Percentiles rank a stretch among this genome's conserved stretches.
phyloP scores from a whole-genome alignment of 2,888 invertebrate genomes.

The Heliothis peltigera region DNA sequence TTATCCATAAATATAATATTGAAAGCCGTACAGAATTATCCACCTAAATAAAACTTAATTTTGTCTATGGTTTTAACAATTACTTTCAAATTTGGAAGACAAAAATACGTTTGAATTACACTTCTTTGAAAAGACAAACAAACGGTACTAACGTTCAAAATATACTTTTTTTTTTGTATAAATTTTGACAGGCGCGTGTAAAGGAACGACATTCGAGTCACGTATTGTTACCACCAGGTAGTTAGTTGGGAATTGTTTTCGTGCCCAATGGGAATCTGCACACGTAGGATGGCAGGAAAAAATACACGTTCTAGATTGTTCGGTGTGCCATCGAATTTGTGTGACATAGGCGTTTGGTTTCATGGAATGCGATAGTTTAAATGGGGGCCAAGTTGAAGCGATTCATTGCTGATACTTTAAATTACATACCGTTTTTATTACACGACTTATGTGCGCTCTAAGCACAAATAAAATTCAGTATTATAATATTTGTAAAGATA shows the following conservation, averaged over 20 bases:
- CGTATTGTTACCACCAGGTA: constrained; percentile 15
- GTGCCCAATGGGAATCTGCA: constrained; percentile 4
- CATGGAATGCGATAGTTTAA: too few species aligned
- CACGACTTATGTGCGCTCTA: too few species aligned
- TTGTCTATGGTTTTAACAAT: too few species aligned
- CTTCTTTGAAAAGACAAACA: background rate
- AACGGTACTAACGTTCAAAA: background rate
- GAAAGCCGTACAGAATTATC: too few species aligned
- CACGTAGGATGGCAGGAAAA: constrained; percentile 29
- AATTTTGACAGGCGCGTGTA: constrained; percentile 1
- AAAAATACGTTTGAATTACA: background rate
- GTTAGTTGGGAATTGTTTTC: constrained; percentile 19
- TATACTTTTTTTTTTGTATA: background rate
- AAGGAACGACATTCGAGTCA: constrained; percentile 10
- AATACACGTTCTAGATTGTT: background rate
- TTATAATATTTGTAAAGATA: too few species aligned
- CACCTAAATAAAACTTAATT: too few species aligned
- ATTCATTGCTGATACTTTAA: too few species aligned
- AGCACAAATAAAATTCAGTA: too few species aligned
- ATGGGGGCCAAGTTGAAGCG: too few species aligned
- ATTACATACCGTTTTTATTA: too few species aligned
- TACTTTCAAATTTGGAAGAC: too few species aligned
- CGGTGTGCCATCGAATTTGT: constrained; percentile 6
- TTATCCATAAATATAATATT: too few species aligned
- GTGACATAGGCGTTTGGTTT: background rate